Percentiles rank a stretch among this genome's conserved stretches.
These are phyloP conservation scores for Pygoscelis adeliae DNA, from an alignment of 2,113 vertebrate genomes.

Conservation along the genomic window DNA sequence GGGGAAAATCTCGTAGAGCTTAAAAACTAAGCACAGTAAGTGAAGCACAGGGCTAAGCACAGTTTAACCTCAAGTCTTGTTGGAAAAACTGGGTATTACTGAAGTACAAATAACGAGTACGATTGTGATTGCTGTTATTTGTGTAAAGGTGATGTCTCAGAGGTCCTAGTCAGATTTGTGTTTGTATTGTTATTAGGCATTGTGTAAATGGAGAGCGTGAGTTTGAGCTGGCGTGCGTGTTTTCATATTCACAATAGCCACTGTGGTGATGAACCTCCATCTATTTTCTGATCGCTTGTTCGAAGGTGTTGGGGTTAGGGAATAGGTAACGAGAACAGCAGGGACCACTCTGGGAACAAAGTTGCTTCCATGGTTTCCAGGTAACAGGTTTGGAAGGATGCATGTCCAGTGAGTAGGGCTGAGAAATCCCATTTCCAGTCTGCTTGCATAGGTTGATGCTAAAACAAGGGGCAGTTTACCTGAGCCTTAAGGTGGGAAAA, in stretches of 20 bases:
- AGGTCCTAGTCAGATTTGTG: background rate
- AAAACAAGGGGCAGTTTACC: background rate
- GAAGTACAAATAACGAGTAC: background rate
- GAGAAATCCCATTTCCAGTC: background rate
- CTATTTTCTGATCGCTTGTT: background rate
- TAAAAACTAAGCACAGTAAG: background rate
- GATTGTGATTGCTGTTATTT: background rate
- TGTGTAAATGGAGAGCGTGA: background rate
- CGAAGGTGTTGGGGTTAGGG: background rate
- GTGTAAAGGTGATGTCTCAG: background rate
- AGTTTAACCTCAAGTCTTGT: background rate
- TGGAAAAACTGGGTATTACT: background rate
- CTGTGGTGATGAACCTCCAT: background rate
- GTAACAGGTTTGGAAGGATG: background rate
- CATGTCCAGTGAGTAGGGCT: background rate
- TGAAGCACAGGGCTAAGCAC: background rate
- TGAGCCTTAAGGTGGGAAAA: background rate
- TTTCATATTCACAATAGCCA: background rate
- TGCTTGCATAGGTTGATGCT: background rate
- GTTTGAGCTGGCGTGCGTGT: accelerated
- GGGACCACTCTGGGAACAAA: background rate
- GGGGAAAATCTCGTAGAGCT: background rate
- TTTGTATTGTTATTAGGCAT: background rate
- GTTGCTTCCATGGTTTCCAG: background rate
- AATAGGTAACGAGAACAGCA: background rate